phyloP scores from a whole-genome alignment of 2,888 invertebrate genomes.

The Ochropacha duplaris region DNA sequence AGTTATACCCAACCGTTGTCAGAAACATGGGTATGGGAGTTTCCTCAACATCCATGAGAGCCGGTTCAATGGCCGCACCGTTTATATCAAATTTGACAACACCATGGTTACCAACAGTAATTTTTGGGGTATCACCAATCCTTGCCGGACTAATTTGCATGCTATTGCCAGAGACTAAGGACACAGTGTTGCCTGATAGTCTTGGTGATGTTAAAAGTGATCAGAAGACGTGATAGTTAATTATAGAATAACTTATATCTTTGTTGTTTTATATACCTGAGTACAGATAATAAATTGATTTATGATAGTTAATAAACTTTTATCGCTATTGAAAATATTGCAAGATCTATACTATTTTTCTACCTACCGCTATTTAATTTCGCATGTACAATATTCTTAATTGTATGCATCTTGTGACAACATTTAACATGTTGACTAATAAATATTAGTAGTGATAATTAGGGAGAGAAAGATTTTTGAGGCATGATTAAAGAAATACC shows the following conservation, averaged over 20 bases:
- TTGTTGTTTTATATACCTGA: not conserved
- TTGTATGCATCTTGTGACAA: too few relatives aligned
- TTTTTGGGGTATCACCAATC: slow-evolving; percentile 87
- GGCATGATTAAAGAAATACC: too few relatives aligned
- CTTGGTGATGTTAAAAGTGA: slow-evolving; percentile 86
- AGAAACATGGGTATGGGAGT: slow-evolving; percentile 93
- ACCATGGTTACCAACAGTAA: slow-evolving; percentile 86
- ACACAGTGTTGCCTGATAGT: slow-evolving; percentile 87
- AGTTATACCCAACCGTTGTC: slow-evolving; percentile 94
- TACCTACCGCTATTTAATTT: too few relatives aligned
- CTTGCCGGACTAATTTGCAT: slow-evolving; percentile 85
- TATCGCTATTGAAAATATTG: too few relatives aligned
- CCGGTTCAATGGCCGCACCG: slow-evolving; percentile 94
- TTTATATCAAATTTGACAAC: slow-evolving; percentile 86
- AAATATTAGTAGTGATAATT: too few relatives aligned
- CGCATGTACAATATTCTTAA: too few relatives aligned
- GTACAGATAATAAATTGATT: too few relatives aligned
- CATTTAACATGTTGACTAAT: too few relatives aligned
- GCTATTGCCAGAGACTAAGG: slow-evolving; percentile 90
- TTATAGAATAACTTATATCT: too few relatives aligned
- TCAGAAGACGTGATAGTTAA: not conserved
- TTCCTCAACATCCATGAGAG: slow-evolving; percentile 90
- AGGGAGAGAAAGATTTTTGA: too few relatives aligned
- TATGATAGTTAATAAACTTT: too few relatives aligned
- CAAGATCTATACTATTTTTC: too few relatives aligned